phyloP scores from a whole-genome alignment of 2,888 invertebrate genomes.

The Mesorhabditis belari region DNA sequence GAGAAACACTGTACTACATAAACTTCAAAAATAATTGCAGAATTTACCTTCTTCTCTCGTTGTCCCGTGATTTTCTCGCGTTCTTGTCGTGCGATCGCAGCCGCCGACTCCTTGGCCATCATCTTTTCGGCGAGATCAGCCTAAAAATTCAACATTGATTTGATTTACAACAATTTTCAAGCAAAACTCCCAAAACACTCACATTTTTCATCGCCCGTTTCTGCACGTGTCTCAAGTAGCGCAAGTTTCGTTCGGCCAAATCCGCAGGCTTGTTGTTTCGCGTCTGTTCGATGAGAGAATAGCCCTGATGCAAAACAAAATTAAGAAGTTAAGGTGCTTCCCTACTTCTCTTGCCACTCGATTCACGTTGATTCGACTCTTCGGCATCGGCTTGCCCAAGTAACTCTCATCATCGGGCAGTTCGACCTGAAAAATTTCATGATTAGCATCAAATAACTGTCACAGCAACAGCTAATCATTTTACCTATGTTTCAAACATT shows the following conservation, averaged over 20 bases:
- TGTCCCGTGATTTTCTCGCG: conserved; percentile 6
- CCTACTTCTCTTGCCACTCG: too few species aligned
- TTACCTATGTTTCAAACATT: too few species aligned
- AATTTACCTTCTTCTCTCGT: conserved; percentile 4
- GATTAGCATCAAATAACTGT: too few species aligned
- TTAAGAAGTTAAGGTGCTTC: too few species aligned
- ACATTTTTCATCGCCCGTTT: conserved; percentile 1
- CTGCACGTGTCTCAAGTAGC: conserved; percentile 8
- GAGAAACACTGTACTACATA: too few species aligned
- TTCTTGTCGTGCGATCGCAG: not conserved
- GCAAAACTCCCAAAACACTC: not conserved
- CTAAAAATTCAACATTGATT: too few species aligned
- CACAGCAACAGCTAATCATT: conserved; percentile 12
- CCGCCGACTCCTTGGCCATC: not conserved
- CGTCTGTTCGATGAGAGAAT: conserved; percentile 23
- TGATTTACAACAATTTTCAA: not conserved
- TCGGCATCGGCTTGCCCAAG: not conserved
- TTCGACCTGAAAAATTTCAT: too few species aligned
- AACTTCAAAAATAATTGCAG: too few species aligned
- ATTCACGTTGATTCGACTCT: not conserved
- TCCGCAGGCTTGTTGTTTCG: conserved; percentile 17
- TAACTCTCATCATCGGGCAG: not conserved
- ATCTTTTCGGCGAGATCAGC: not conserved
- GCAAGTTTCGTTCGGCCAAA: conserved; percentile 17
- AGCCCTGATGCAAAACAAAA: too few species aligned